Percentiles rank a stretch among this genome's conserved stretches.
Evolutionary conservation across 2,113 vertebrate genomes (phyloP).

Genomic region (Morone saxatilis): DNA sequence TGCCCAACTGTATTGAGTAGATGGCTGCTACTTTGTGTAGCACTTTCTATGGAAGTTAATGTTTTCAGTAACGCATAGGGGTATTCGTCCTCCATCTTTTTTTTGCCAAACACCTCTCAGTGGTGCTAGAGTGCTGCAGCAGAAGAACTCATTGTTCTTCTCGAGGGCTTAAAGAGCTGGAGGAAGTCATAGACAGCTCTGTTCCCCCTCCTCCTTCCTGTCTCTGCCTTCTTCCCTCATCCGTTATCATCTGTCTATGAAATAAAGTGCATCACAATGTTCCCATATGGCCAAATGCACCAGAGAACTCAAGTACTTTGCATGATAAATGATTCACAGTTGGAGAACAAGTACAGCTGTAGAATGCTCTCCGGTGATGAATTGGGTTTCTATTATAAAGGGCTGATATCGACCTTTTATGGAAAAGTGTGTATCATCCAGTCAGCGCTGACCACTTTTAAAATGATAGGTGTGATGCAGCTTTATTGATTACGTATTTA

Average conservation of each 20-base stretch:
- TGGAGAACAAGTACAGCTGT: slow-evolving; percentile 31
- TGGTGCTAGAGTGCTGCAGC: slow-evolving; percentile 11
- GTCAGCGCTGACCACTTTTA: neutral
- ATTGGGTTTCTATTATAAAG: slow-evolving; percentile 37
- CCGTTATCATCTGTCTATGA: slow-evolving; percentile 38
- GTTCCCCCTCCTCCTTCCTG: slow-evolving; percentile 28
- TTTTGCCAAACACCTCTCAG: slow-evolving; percentile 11
- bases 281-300: slow-evolving; percentile 50
- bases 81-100: slow-evolving; percentile 4
- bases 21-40: neutral
- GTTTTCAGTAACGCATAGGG: neutral
- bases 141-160: slow-evolving; percentile 37
- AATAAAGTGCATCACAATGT: slow-evolving; percentile 46
- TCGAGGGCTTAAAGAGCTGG: slow-evolving; percentile 33
- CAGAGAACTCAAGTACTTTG: slow-evolving; percentile 42
- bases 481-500: slow-evolving; percentile 24
- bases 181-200: slow-evolving; percentile 38
- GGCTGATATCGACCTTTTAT: slow-evolving; percentile 21
- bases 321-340: slow-evolving; percentile 50
- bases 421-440: slow-evolving; percentile 4
- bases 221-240: slow-evolving; percentile 22
- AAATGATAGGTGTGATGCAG: slow-evolving; percentile 12
- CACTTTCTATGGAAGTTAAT: neutral
- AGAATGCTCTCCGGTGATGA: slow-evolving; percentile 25
- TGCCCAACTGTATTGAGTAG: neutral